Conservation (phyloP, 2,797 vertebrate species). For the Linurgus olivaceus region DNA sequence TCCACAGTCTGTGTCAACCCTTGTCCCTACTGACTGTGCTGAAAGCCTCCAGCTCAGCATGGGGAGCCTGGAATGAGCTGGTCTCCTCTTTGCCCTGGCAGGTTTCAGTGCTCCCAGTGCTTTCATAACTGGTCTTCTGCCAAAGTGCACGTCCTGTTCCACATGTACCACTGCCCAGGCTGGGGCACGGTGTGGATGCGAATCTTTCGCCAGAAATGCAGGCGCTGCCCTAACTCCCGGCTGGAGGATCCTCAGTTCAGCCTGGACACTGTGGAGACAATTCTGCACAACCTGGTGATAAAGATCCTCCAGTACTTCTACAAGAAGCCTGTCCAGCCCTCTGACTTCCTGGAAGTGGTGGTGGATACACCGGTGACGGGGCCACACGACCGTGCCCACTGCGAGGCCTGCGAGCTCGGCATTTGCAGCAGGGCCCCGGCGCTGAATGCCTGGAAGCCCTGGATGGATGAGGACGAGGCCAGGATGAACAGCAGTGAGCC, state of each 20-base stretch:
- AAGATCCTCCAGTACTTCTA: constrained; percentile 56
- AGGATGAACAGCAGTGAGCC: fast-evolving
- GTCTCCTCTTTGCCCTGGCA: background rate
- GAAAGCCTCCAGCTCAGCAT: background rate
- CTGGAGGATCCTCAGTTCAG: constrained; percentile 49
- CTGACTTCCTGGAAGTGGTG: background rate
- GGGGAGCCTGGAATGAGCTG: background rate
- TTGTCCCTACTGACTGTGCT: fast-evolving
- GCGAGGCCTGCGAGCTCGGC: constrained; percentile 29
- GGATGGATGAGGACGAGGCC: fast-evolving
- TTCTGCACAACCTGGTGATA: constrained; percentile 50
- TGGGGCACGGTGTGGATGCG: background rate
- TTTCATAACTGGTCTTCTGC: background rate
- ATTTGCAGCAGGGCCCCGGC: fast-evolving
- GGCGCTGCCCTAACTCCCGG: background rate
- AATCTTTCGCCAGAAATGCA: constrained; percentile 58
- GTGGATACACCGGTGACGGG: background rate
- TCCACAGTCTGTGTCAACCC: background rate
- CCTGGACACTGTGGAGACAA: background rate
- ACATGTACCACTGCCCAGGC: background rate
- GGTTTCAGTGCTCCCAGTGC: constrained; percentile 66
- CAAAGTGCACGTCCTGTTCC: constrained; percentile 51
- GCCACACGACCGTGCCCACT: background rate
- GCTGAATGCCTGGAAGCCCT: fast-evolving
- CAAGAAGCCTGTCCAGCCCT: background rate